Evolutionary conservation across 2,113 vertebrate species (phyloP), one percentile per base, ranked within the genome.

Genomic region (Paraplagusia blochii): DNA sequence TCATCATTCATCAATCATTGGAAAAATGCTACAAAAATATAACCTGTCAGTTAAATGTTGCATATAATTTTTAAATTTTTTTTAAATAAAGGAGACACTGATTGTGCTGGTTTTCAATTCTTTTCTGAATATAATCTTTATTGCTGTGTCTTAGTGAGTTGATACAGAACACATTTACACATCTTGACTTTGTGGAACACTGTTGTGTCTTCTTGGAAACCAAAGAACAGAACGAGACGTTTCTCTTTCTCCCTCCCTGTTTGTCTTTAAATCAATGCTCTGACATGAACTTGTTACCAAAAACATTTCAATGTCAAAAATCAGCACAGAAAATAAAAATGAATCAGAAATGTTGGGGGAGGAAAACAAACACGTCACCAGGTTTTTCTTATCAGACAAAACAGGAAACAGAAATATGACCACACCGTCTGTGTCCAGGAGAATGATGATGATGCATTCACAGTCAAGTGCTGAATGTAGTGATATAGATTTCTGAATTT

Each of bases 381-480:
- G 22, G 22, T 29, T 29, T n/a, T 29, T 29, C 22, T 29, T 29
- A 29, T 29, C 22, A 29, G n/a, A n/a, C n/a, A n/a, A n/a, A n/a
- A 48, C 9, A 58, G 60, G 44, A 16, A 45, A 38, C 62, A 58
- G 42, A 55, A 47, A 5, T 42, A 62, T 1, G 22, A 66, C 64
- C 19, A 42, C 29, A 66, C 7, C 40, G 69, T 71, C 69, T 74
- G 72, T 69, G 74, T 40, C 12, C 12, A 1, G 11, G 38, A 1
- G 11, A 1, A 12, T 40, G 38, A 40, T 51, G 76, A 84, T 67
- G 80, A 77, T 74, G 18, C 85, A 90, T 93, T 94, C 93, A 94
- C 94, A 94, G 93, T 94, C 92, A 93, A 93, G 92, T 92, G 92
- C 91, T 93, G 81, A 90, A 90, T 94, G 95, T 97, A 97, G 95